Conservation (phyloP, 2,113 vertebrate genomes). For the Colossoma macropomum region DNA sequence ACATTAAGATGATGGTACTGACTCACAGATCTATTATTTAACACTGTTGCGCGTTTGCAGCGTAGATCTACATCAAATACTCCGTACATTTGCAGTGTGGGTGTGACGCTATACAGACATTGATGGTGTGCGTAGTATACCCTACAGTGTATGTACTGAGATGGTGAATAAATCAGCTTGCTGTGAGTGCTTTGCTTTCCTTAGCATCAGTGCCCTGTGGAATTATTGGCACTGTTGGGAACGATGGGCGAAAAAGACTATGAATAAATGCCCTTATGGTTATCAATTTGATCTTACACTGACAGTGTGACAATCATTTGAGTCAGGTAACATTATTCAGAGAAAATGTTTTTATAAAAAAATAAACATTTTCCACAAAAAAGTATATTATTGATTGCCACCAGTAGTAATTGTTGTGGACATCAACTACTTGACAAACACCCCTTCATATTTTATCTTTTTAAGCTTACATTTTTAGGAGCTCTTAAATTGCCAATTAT, state of each 20-base stretch:
- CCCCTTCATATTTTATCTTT: too few relatives aligned
- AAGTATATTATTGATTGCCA: too few relatives aligned
- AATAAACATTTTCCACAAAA: too few relatives aligned
- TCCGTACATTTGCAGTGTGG: background rate
- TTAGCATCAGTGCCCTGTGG: background rate
- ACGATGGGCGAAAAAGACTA: background rate
- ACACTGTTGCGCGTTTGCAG: background rate
- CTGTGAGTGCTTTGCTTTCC: background rate
- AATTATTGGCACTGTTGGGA: background rate
- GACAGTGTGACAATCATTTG: background rate
- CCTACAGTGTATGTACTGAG: background rate
- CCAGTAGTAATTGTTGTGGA: too few relatives aligned
- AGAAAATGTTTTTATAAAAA: background rate
- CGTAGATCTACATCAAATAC: background rate
- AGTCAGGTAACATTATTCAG: background rate
- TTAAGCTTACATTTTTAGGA: too few relatives aligned
- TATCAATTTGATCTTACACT: background rate
- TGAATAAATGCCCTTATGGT: background rate
- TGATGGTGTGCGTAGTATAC: background rate
- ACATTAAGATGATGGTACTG: slow-evolving; percentile 23
- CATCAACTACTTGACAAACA: too few relatives aligned
- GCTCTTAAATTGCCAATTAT: too few relatives aligned
- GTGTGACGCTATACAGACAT: background rate
- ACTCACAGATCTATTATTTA: slow-evolving; percentile 8
- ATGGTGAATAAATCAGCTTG: background rate